Conservation (phyloP, 2,113 vertebrate genomes). For the Beaufortia kweichowensis region DNA sequence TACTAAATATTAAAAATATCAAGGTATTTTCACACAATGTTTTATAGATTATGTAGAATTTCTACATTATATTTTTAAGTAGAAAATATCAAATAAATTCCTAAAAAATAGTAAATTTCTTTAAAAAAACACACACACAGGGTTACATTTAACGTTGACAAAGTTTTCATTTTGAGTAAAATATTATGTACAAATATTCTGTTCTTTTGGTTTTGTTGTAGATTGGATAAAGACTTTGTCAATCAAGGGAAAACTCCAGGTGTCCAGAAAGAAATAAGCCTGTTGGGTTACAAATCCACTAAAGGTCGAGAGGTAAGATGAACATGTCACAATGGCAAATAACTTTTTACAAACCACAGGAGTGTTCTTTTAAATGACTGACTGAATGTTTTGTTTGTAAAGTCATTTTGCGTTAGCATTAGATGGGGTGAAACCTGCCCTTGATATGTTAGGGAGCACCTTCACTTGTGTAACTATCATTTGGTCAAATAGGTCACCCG, state of each 20-base stretch:
- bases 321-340: background rate
- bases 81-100: too few relatives aligned
- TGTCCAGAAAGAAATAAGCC: conserved; percentile 68
- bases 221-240: conserved; percentile 71
- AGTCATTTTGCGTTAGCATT: background rate
- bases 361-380: background rate
- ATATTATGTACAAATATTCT: too few relatives aligned
- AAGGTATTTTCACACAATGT: too few relatives aligned
- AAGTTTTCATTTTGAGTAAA: too few relatives aligned
- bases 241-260: conserved; percentile 63
- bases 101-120: too few relatives aligned
- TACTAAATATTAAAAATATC: too few relatives aligned
- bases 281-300: conserved; percentile 68
- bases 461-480: conserved; percentile 71
- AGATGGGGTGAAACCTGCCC: background rate
- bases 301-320: conserved; percentile 72
- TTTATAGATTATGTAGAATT: too few relatives aligned
- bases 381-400: background rate
- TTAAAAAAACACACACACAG: too few relatives aligned
- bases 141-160: too few relatives aligned
- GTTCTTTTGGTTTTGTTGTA: conserved; percentile 56
- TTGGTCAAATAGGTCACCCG: conserved; percentile 80
- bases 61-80: too few relatives aligned
- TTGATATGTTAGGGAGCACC: background rate
- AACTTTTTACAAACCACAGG: conserved; percentile 9